Evolutionary conservation across 1,140 invertebrate genomes (phyloP), one percentile per base, ranked within the genome.

Genomic region (Rhopalosiphum maidis): DNA sequence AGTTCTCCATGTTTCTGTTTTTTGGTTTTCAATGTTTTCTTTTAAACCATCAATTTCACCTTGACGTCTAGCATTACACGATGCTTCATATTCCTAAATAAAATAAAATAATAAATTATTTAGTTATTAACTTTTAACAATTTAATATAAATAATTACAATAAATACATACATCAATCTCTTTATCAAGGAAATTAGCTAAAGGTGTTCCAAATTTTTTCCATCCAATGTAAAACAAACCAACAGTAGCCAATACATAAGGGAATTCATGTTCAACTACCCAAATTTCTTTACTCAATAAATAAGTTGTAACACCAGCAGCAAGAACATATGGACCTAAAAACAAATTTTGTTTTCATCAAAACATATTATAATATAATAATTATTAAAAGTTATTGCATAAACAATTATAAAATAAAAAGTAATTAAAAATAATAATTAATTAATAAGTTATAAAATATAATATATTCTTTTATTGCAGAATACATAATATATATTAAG

Each of bases 201-300:
- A 11, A 48, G 94, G 93, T 54, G 97, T 96, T 37, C 98, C 98
- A 92, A 97, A 96, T 94, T 97, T 98, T 94, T 97, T 98, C 35
- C 97, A 95, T 48, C 94, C 96, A 94, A 96, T 95, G 83, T 97
- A 95, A 48, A 96, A 95, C 95, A 98, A 97, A 18, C 98, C 94
- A 18, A 96, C 95, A 5, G 99, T 95, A 8, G 97, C 97, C 11
- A 98, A 94, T 94, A 98, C 98, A 94, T 96, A 96, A 95, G 98
- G 98, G 95, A 97, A 98, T 95, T 99, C 98, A 94, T 99, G 98
- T 94, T 99, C 98, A 95, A 98, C 95, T 6, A 99, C 96, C 95
- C 97, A 98, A 94, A 97, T 97, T 96, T 99, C 99, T 95, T 99
- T 99, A 94, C 98, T 99, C 94, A 97, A 94, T 90, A 99, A 95